Conservation (phyloP, 1,140 invertebrate species). For the Schmidtea mediterranea region DNA sequence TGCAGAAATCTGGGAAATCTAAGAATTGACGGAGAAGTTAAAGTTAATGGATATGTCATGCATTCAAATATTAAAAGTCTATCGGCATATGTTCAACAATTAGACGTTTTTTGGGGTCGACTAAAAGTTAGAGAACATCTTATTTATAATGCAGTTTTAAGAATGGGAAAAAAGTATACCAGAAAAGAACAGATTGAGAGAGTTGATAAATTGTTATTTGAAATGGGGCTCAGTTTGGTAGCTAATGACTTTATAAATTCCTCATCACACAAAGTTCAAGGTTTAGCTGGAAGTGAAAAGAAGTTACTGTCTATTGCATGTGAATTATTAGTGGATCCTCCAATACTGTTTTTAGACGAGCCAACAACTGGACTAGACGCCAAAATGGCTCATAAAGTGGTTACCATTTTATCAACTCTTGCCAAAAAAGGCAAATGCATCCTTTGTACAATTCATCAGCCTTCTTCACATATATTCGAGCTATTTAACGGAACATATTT, state of each 20-base stretch:
- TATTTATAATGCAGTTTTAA: slow-evolving; percentile 45
- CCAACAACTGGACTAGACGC: slow-evolving; percentile 75
- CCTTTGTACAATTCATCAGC: slow-evolving; percentile 77
- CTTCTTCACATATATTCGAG: slow-evolving; percentile 63
- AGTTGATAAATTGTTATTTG: slow-evolving; percentile 61
- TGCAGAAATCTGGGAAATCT: slow-evolving; percentile 43
- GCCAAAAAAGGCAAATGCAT: slow-evolving; percentile 62
- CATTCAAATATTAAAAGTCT: slow-evolving; percentile 37
- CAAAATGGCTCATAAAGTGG: slow-evolving; percentile 62
- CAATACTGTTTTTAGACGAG: slow-evolving; percentile 82
- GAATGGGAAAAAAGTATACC: slow-evolving; percentile 57
- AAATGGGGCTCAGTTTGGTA: slow-evolving; percentile 58
- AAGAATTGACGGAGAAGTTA: slow-evolving; percentile 38
- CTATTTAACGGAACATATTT: slow-evolving; percentile 45
- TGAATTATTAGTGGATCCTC: slow-evolving; percentile 72
- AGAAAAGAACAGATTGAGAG: slow-evolving; percentile 44
- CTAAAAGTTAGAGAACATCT: slow-evolving; percentile 33
- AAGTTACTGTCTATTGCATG: slow-evolving; percentile 79
- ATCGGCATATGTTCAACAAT: slow-evolving; percentile 75
- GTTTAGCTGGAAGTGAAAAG: slow-evolving; percentile 76
- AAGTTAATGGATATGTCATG: slow-evolving; percentile 22
- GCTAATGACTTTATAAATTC: slow-evolving; percentile 37
- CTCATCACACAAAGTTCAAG: slow-evolving; percentile 16
- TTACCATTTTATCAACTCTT: slow-evolving; percentile 37
- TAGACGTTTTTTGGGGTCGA: slow-evolving; percentile 32